These are phyloP conservation scores for Neotragus moschatus DNA, from an alignment of 2,113 vertebrate genomes.

Conservation along the genomic window DNA sequence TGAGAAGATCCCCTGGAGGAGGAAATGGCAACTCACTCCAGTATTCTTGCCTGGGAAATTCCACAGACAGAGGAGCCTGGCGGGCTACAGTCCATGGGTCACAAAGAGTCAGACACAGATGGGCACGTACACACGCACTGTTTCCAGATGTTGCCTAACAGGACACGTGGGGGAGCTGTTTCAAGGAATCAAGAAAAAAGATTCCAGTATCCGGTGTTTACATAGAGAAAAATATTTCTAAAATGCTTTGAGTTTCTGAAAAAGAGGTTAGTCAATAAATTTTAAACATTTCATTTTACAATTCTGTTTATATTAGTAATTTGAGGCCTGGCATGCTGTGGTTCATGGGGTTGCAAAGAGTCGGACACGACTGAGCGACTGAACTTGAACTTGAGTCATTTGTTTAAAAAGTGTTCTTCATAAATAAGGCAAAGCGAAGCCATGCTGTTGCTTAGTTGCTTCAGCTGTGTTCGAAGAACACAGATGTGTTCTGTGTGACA, in stretches of 20 bases:
- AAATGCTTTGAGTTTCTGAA: not conserved
- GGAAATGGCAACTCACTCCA: not conserved
- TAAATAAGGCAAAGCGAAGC: not conserved
- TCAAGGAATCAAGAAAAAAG: not conserved
- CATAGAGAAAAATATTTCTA: not conserved
- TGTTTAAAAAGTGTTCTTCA: not conserved
- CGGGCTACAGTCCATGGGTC: not conserved
- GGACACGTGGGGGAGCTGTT: not conserved
- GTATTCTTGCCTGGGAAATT: not conserved
- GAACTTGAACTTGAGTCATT: not conserved
- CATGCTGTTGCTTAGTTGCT: not conserved
- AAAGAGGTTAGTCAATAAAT: not conserved
- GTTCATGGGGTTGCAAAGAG: not conserved
- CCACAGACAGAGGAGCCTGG: not conserved
- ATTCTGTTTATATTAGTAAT: not conserved
- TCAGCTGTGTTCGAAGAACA: not conserved
- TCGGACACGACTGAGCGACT: not conserved
- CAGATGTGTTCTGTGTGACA: not conserved
- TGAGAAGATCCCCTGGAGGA: not conserved
- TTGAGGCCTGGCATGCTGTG: not conserved
- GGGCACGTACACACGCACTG: not conserved
- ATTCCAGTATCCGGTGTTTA: not conserved
- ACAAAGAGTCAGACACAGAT: not conserved
- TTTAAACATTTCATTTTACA: not conserved
- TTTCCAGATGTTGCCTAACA: not conserved